Evolutionary conservation across 2,888 invertebrate species (phyloP).

Genomic region (Drosophila formosana): DNA sequence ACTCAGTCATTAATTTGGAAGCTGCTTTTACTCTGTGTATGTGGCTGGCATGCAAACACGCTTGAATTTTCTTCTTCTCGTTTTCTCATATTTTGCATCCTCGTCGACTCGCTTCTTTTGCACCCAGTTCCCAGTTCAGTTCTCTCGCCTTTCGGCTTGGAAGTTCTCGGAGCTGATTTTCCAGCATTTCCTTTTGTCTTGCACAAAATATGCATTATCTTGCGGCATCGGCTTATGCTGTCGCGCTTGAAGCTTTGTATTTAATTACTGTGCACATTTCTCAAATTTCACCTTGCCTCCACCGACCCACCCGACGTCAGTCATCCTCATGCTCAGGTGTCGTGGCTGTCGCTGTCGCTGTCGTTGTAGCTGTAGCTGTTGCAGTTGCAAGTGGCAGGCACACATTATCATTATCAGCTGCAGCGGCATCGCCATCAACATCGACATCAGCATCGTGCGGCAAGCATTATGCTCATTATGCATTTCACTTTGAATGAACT

Average conservation of each 20-base stretch:
- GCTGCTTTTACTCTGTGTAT: constrained; percentile 52
- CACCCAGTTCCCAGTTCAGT: constrained; percentile 4
- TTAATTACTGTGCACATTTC: constrained; percentile 76
- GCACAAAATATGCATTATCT: constrained; percentile 75
- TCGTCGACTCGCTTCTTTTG: neutral
- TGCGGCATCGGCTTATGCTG: constrained; percentile 53
- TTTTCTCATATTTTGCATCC: constrained; percentile 74
- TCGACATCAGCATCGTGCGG: constrained; percentile 54
- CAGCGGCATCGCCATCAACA: constrained; percentile 14
- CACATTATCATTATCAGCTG: constrained; percentile 66
- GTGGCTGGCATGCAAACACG: constrained; percentile 45
- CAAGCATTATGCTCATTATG: constrained; percentile 75
- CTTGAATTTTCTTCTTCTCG: constrained; percentile 41
- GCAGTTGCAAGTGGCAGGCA: constrained; percentile 30
- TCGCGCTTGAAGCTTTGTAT: constrained; percentile 71
- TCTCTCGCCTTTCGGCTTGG: constrained; percentile 2
- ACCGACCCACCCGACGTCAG: constrained; percentile 17
- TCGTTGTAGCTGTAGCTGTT: constrained; percentile 19
- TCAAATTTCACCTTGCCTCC: constrained; percentile 66
- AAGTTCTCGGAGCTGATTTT: constrained; percentile 23
- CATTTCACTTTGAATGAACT: constrained; percentile 64
- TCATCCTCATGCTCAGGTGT: constrained; percentile 60
- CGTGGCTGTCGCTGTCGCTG: constrained; percentile 34
- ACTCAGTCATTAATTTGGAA: constrained; percentile 76
- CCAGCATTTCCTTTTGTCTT: constrained; percentile 73